phyloP scores from a whole-genome alignment of 2,797 vertebrate genomes.

The Poecile montanus region DNA sequence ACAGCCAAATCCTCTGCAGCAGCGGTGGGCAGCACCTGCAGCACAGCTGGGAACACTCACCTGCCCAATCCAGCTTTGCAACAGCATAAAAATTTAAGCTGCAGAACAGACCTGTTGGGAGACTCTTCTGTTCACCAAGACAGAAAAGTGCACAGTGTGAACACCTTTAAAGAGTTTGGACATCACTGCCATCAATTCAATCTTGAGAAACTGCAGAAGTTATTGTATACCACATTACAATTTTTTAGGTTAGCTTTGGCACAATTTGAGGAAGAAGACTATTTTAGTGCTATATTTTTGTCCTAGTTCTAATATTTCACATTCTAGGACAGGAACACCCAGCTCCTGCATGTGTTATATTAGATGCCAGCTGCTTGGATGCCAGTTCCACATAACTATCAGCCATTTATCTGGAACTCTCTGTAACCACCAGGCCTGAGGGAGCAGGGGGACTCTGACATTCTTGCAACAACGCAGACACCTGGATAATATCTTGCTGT shows the following conservation, averaged over 20 bases:
- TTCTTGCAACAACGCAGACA: neutral
- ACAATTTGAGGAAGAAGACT: neutral
- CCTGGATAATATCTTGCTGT: neutral
- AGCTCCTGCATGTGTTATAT: neutral
- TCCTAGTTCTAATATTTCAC: neutral
- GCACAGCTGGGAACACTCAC: neutral
- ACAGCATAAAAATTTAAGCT: neutral
- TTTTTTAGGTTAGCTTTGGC: neutral
- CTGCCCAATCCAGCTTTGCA: neutral
- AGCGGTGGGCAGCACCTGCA: neutral
- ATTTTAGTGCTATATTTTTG: neutral
- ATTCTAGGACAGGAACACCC: neutral
- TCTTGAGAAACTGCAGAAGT: neutral
- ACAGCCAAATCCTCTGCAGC: neutral
- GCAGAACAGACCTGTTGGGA: neutral
- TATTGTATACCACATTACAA: neutral
- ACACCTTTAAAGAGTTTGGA: neutral
- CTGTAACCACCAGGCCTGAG: neutral
- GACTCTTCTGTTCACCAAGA: neutral
- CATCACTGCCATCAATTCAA: neutral
- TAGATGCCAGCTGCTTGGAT: neutral
- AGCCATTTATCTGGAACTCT: neutral
- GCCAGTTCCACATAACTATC: neutral
- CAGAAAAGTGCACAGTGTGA: neutral
- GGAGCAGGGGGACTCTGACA: neutral